Percentiles rank a stretch among this genome's conserved stretches.
Conservation (phyloP, 2,797 vertebrate species). For the Oophaga sylvatica region DNA sequence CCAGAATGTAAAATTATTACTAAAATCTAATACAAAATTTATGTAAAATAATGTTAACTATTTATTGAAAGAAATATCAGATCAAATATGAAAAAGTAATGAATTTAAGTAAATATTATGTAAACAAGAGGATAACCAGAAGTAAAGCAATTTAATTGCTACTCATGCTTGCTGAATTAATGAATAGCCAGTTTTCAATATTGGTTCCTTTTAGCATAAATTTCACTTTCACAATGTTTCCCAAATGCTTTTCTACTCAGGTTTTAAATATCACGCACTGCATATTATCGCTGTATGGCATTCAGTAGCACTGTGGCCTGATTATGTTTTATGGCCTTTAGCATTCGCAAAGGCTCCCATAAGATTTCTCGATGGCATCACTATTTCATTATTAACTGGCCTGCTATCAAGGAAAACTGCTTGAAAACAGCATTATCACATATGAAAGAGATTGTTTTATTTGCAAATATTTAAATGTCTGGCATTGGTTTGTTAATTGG, state of each 20-base stretch:
- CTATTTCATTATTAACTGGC: neutral
- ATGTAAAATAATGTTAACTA: neutral
- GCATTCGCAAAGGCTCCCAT: neutral
- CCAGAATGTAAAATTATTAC: neutral
- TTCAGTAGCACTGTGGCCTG: neutral
- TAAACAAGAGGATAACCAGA: slow-evolving; percentile 31
- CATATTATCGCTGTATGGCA: neutral
- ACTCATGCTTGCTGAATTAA: slow-evolving; percentile 22
- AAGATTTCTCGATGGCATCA: neutral
- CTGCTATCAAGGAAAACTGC: neutral
- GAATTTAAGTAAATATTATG: slow-evolving; percentile 7
- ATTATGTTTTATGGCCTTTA: neutral
- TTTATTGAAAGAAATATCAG: slow-evolving; percentile 2
- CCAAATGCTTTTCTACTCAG: neutral
- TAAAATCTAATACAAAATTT: neutral
- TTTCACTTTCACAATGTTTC: neutral
- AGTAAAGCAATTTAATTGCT: slow-evolving; percentile 34
- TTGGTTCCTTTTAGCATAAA: neutral
- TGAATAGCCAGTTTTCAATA: neutral
- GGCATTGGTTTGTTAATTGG: no score
- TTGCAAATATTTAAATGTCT: no score
- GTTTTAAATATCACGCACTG: neutral
- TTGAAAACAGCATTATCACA: no score
- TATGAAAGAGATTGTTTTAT: no score
- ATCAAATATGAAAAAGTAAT: slow-evolving; percentile 27